Evolutionary conservation across 1,140 invertebrate species (phyloP).

Genomic region (Drosophila navojoa): DNA sequence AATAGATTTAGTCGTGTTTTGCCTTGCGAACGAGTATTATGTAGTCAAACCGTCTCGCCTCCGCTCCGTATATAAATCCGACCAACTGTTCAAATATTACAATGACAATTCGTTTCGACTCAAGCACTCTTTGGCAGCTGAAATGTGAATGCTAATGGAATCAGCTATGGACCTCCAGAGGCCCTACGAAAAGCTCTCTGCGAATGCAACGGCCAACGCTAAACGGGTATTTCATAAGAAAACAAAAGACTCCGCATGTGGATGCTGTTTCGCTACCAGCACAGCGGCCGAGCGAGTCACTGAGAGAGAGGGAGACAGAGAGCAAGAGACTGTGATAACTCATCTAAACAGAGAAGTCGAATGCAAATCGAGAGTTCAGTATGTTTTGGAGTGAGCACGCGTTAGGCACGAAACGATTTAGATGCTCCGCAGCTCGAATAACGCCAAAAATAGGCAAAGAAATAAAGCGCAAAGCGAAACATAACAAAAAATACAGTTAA

Average conservation of each 20-base stretch:
- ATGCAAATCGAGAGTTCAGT: slow-evolving; percentile 44
- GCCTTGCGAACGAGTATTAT: too few relatives aligned
- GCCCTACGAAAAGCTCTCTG: too few relatives aligned
- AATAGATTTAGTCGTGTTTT: too few relatives aligned
- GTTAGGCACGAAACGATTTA: slow-evolving; percentile 57
- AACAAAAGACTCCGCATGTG: slow-evolving; percentile 31
- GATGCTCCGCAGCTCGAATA: slow-evolving; percentile 20
- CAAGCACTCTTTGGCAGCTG: slow-evolving; percentile 37
- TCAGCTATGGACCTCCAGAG: slow-evolving; percentile 40
- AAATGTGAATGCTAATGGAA: slow-evolving; percentile 40
- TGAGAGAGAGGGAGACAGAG: background rate
- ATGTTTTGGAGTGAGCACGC: slow-evolving; percentile 49
- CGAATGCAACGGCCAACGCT: slow-evolving; percentile 9
- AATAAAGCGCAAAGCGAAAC: slow-evolving; percentile 15
- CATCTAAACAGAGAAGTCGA: background rate
- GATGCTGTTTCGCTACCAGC: slow-evolving; percentile 32
- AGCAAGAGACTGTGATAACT: background rate
- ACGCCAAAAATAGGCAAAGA: slow-evolving; percentile 1
- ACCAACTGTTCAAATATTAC: slow-evolving; percentile 20
- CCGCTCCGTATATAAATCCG: background rate
- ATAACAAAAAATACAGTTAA: too few relatives aligned
- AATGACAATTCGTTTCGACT: background rate
- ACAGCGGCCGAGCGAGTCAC: background rate
- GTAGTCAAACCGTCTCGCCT: too few relatives aligned
- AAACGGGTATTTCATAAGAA: background rate